Evolutionary conservation across 2,797 vertebrate species (phyloP).

Genomic region (Cyprinodon diabolis): DNA sequence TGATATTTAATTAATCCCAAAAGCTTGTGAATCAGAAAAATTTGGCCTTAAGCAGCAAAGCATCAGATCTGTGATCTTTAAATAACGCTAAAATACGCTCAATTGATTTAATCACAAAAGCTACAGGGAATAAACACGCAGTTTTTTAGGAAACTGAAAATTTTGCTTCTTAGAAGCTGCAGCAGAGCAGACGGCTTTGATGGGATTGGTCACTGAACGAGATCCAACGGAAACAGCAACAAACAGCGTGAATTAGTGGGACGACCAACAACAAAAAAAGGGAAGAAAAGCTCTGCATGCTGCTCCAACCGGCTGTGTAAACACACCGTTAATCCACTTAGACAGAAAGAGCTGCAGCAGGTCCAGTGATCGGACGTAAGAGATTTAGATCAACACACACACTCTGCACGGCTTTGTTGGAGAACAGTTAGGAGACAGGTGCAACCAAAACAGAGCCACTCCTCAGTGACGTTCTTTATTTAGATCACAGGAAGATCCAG

Average conservation of each 20-base stretch:
- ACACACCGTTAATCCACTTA: conserved; percentile 67
- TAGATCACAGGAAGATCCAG: conserved; percentile 48
- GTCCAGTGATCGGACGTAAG: conserved; percentile 47
- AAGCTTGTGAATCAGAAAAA: conserved; percentile 34
- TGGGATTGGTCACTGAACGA: conserved; percentile 57
- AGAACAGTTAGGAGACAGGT: conserved; percentile 13
- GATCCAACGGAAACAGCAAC: conserved; percentile 51
- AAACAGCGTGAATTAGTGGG: conserved; percentile 44
- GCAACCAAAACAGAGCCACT: background rate
- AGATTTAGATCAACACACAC: conserved; percentile 27
- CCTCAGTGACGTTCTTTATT: conserved; percentile 41
- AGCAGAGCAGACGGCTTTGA: conserved; percentile 52
- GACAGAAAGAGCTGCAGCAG: conserved; percentile 28
- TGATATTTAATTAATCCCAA: conserved; percentile 57
- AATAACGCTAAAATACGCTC: conserved; percentile 18
- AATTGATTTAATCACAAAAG: background rate
- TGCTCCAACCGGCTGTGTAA: conserved; percentile 52
- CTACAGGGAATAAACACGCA: background rate
- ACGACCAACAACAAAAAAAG: conserved; percentile 9
- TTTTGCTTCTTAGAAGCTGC: background rate
- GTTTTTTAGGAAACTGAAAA: background rate
- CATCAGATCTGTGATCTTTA: conserved; percentile 22
- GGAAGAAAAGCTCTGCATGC: conserved; percentile 8
- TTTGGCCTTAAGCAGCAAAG: background rate
- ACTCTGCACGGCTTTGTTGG: background rate